Evolutionary conservation across 2,797 vertebrate species (phyloP).

Genomic region (Saxicola maurus): DNA sequence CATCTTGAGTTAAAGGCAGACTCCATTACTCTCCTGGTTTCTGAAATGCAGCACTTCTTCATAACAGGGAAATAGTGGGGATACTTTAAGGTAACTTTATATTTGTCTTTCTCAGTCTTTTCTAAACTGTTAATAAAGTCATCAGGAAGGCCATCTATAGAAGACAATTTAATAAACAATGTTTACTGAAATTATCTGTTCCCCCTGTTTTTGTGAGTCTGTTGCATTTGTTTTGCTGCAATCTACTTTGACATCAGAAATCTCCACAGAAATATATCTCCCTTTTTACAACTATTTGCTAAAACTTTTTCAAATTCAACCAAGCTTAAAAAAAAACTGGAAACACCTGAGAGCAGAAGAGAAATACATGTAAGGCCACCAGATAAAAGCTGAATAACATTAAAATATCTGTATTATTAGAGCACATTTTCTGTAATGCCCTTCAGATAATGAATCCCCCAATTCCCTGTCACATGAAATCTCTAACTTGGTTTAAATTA

Average conservation of each 20-base stretch:
- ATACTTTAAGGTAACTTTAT: constrained; percentile 88
- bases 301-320: not conserved
- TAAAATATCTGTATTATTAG: not conserved
- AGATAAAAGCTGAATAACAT: not conserved
- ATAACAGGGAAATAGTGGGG: constrained; percentile 92
- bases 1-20: constrained; percentile 90
- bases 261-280: not conserved
- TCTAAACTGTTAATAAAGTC: constrained; percentile 87
- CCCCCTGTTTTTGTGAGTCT: not conserved
- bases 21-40: constrained; percentile 91
- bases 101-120: constrained; percentile 73
- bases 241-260: not conserved
- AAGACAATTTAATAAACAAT: constrained; percentile 8
- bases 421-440: not conserved
- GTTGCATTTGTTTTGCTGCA: not conserved
- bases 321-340: not conserved
- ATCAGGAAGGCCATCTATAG: constrained; percentile 83
- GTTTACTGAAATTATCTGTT: not conserved
- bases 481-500: not conserved
- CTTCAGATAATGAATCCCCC: not conserved
- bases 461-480: not conserved
- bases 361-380: not conserved
- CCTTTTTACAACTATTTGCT: not conserved
- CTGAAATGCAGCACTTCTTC: constrained; percentile 89
- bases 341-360: not conserved